Percentiles rank a stretch among this genome's conserved stretches.
phyloP scores from a whole-genome alignment of 2,888 invertebrate genomes.

The Sesamia inferens region DNA sequence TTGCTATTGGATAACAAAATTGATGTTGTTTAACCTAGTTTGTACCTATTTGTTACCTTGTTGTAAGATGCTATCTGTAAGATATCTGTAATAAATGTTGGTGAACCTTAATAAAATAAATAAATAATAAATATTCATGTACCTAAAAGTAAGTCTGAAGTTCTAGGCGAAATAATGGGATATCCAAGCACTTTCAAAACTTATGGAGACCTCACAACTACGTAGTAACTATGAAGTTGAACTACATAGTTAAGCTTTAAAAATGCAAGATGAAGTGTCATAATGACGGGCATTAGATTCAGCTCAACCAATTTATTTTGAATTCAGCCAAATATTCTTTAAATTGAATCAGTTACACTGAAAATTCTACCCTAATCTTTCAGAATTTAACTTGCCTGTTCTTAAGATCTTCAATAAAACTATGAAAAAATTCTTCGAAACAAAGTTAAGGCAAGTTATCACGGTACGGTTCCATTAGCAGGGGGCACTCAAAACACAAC shows the following conservation, averaged over 20 bases:
- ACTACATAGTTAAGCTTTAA: background rate
- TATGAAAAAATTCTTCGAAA: background rate
- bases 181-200: background rate
- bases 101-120: no score
- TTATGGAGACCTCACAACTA: background rate
- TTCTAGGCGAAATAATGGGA: background rate
- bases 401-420: background rate
- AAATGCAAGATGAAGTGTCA: background rate
- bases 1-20: background rate
- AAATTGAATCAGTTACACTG: slow-evolving; percentile 9
- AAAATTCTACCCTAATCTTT: slow-evolving; percentile 1
- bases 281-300: slow-evolving; percentile 1
- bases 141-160: background rate
- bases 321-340: background rate
- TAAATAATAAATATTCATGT: no score
- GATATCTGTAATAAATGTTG: no score
- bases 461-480: slow-evolving; percentile 15
- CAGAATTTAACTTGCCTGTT: background rate
- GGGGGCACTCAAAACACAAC: background rate
- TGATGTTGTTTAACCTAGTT: background rate
- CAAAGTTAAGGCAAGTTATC: slow-evolving; percentile 9
- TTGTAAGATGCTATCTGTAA: background rate
- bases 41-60: background rate
- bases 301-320: background rate
- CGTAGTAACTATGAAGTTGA: no score